A percentile compares a stretch with the other conserved stretches of the same genome.
phyloP scores from a whole-genome alignment of 2,113 vertebrate species.

The Sus scrofa region T2T-Sscrofa CM000824.6:101894501-101895000 shows the following conservation, averaged over 20 bases:
- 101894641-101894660: background rate
- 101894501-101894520: conserved; percentile 99
- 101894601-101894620: conserved; percentile 37
- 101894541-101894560: conserved; percentile 99
- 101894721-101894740: background rate
- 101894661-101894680: conserved; percentile 44
- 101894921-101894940: background rate
- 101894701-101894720: conserved; percentile 44
- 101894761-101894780: background rate
- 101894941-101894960: conserved; percentile 44
- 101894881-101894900: conserved; percentile 28
- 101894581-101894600: conserved; percentile 66
- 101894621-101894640: conserved; percentile 11
- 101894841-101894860: conserved; percentile 36
- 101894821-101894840: background rate
- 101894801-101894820: conserved; percentile 4
- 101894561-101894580: conserved; percentile 98
- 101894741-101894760: background rate
- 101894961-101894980: background rate
- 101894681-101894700: conserved; percentile 14
- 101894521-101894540: conserved; percentile 97
- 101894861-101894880: background rate
- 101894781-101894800: conserved; percentile 30
- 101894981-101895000: conserved; percentile 10
- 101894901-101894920: conserved; percentile 47